Conservation (phyloP, 2,888 invertebrate genomes). For the Melieria picta region DNA sequence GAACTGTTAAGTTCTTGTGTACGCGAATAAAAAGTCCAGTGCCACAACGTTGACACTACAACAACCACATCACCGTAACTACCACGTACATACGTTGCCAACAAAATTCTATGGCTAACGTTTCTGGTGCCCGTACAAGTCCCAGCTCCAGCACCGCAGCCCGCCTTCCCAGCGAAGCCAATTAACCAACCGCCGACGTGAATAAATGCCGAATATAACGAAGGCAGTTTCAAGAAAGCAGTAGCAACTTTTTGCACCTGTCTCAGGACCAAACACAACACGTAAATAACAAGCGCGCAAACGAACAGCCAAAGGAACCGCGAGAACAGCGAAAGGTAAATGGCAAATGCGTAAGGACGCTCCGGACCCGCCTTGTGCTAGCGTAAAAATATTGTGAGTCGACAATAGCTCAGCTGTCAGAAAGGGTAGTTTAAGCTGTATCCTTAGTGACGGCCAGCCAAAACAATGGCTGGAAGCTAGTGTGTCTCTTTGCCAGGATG, state of each 20-base stretch:
- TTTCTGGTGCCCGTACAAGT: neutral
- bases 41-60: constrained; percentile 44
- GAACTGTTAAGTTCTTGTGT: neutral
- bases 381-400: no score
- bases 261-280: constrained; percentile 1
- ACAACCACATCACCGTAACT: constrained; percentile 57
- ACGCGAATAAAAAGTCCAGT: neutral
- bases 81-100: constrained; percentile 48
- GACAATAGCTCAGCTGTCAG: no score
- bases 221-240: neutral
- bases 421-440: no score
- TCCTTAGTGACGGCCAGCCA: no score
- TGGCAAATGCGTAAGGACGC: constrained; percentile 31
- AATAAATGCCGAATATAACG: constrained; percentile 19
- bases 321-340: constrained; percentile 31
- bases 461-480: no score
- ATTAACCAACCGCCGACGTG: constrained; percentile 15
- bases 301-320: neutral
- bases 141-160: no score
- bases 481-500: no score
- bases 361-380: neutral
- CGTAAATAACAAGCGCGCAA: neutral
- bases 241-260: constrained; percentile 22
- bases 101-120: constrained; percentile 23
- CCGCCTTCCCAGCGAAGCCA: neutral